phyloP scores from a whole-genome alignment of 2,888 invertebrate species.

The Hydrotaea cyrtoneurina region DNA sequence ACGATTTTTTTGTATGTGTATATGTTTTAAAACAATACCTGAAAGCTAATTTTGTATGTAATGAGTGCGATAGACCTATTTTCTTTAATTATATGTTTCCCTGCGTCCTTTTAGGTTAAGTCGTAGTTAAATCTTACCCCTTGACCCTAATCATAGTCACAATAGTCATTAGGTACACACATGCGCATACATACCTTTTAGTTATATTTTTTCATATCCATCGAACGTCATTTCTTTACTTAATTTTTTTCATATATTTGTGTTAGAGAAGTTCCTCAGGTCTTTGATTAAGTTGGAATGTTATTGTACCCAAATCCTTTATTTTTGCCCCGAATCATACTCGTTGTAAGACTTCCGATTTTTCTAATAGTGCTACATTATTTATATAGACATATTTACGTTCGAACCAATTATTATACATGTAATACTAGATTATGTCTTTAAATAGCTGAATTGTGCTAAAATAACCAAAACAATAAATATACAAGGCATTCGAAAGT shows the following conservation, averaged over 20 bases:
- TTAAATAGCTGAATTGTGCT: constrained; percentile 13
- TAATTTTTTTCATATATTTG: constrained; percentile 21
- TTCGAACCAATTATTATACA: constrained; percentile 19
- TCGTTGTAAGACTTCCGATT: constrained; percentile 19
- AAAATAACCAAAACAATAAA: background rate
- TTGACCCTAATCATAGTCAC: constrained; percentile 40
- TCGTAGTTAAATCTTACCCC: constrained; percentile 59
- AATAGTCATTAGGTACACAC: constrained; percentile 60
- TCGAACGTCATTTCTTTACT: constrained; percentile 14
- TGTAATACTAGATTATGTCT: background rate
- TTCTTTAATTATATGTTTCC: constrained; percentile 8
- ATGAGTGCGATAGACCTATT: constrained; percentile 18
- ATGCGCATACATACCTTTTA: constrained; percentile 31
- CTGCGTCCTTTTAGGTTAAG: constrained; percentile 51
- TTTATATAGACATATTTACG: constrained; percentile 9
- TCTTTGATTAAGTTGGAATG: constrained; percentile 55
- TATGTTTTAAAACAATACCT: constrained; percentile 53
- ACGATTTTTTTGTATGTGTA: constrained; percentile 32
- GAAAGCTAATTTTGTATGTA: constrained; percentile 43
- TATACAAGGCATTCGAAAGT: constrained; percentile 11
- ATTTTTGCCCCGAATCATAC: constrained; percentile 2
- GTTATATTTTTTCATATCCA: constrained; percentile 27
- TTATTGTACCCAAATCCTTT: constrained; percentile 37
- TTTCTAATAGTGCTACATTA: constrained; percentile 15
- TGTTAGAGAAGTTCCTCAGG: constrained; percentile 61